Evolutionary conservation across 2,113 vertebrate species (phyloP), one percentile per base, ranked within the genome.

Genomic region (Accipiter cooperii): DNA sequence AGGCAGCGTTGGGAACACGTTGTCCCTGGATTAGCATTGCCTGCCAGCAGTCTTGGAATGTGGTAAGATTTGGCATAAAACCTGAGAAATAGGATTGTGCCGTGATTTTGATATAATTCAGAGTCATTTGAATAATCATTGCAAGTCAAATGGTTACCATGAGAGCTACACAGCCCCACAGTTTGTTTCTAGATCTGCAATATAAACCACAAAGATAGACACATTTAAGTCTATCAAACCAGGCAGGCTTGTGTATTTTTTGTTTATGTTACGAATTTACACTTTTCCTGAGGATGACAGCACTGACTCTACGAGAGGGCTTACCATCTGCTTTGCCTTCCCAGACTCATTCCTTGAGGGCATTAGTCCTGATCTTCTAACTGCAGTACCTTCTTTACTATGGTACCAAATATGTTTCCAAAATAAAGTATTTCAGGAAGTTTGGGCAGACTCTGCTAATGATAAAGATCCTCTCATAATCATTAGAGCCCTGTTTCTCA

Each of bases 41-140:
- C 73, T 4, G 3, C 18, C 54, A 63, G 25, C 4, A 60, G 46
- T 13, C 63, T 38, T 44, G 51, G 34, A 36, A 44, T 0, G 1
- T 3, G 36, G 16, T 13, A n/a, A 40, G 80, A 52, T 60, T 31
- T 28, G 64, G 68, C 66, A 44, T 16, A 46, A 75, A 36, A 49
- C 5, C 0, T 7, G 33, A 51, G n/a, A 24, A 63, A 16, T 1
- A 25, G 36, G 51, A 54, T 6, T 34, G 82, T 0, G 1, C 55
- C 60, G 6, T 0, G 5, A 6, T 63, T 42, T 58, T 47, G 36
- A 26, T 70, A 34, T 10, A 46, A 68, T 38, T 80, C 33, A 18
- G 70, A 57, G 47, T 46, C 28, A 55, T 34, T 34, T 3, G 5
- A 87, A 51, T 1, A n/a, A 40, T 52, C 65, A 26, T 1, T 31